phyloP scores from a whole-genome alignment of 2,888 invertebrate genomes.

The Scelioninae gen. 1 region DNA sequence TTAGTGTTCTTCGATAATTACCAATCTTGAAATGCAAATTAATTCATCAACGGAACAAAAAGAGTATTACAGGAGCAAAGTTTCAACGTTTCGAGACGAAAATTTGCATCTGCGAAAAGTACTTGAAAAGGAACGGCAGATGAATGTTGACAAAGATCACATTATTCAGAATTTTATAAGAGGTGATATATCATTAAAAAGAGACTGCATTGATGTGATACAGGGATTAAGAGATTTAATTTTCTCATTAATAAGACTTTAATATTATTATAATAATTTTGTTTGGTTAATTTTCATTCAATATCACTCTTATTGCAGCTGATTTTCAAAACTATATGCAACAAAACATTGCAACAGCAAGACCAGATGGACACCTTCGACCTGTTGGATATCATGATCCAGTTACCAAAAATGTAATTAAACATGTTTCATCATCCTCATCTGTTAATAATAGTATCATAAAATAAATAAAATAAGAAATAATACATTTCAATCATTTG shows the following conservation, averaged over 20 bases:
- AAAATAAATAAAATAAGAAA: too few relatives aligned
- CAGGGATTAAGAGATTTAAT: conserved; percentile 27
- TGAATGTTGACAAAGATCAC: conserved; percentile 35
- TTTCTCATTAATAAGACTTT: neutral
- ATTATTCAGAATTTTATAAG: conserved; percentile 29
- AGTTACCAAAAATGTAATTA: conserved; percentile 25
- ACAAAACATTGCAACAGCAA: conserved; percentile 20
- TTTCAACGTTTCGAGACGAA: conserved; percentile 24
- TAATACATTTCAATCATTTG: too few relatives aligned
- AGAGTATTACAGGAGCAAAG: conserved; percentile 16
- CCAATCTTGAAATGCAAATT: conserved; percentile 25
- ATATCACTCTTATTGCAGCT: neutral
- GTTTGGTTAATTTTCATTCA: neutral
- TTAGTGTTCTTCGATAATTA: conserved; percentile 34
- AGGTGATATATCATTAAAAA: conserved; percentile 26
- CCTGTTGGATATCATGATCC: conserved; percentile 26
- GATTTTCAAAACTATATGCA: conserved; percentile 33
- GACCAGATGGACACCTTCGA: neutral
- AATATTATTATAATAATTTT: conserved; percentile 1
- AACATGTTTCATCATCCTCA: conserved; percentile 1
- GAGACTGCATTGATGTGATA: conserved; percentile 29
- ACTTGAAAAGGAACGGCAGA: conserved; percentile 28
- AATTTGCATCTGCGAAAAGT: conserved; percentile 26
- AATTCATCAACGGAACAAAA: conserved; percentile 17
- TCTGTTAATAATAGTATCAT: conserved; percentile 1